These are phyloP conservation scores for Aptenodytes patagonicus DNA, from an alignment of 2,113 vertebrate genomes.

Conservation along the genomic window DNA sequence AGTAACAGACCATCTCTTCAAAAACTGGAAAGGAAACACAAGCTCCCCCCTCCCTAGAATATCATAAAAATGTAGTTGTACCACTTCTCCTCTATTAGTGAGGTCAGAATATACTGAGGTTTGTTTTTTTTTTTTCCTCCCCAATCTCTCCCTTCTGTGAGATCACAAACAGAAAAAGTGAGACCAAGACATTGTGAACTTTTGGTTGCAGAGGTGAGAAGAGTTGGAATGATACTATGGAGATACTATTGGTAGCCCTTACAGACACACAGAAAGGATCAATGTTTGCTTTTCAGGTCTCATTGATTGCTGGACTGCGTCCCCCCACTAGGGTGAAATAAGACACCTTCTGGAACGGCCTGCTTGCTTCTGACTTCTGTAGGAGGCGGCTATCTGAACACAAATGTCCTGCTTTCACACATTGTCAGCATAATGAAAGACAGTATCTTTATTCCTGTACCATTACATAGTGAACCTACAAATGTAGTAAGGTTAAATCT, in stretches of 20 bases:
- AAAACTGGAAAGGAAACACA: background rate
- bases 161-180: background rate
- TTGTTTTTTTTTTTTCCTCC: rapidly evolving
- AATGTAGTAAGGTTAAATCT: background rate
- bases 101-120: background rate
- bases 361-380: background rate
- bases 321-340: background rate
- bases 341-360: background rate
- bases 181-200: background rate
- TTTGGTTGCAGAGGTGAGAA: background rate
- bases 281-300: background rate
- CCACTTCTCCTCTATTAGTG: background rate
- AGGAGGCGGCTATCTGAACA: background rate
- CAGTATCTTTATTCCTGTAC: background rate
- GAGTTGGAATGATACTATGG: background rate
- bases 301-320: background rate
- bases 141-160: background rate
- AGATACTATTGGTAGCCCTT: background rate
- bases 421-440: background rate
- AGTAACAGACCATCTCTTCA: background rate
- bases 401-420: background rate
- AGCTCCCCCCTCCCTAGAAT: background rate
- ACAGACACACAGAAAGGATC: background rate
- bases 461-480: background rate
- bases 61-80: background rate